A percentile compares a stretch with the other conserved stretches of the same genome.
Conservation (phyloP, 2,888 invertebrate species). For the Athalia cordata region DNA sequence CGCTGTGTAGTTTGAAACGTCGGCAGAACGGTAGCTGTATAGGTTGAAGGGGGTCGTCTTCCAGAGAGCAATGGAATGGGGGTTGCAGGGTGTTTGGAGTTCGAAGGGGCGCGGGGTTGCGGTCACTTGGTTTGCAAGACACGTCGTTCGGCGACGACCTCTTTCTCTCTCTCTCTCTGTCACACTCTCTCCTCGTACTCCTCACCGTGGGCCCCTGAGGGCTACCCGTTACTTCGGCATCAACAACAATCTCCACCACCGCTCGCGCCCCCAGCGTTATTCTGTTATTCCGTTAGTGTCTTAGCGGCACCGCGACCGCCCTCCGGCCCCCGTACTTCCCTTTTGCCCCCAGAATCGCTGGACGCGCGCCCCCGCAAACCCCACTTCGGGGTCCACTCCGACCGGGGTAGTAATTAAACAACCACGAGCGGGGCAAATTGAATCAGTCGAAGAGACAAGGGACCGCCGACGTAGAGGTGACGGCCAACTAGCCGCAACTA, state of each 20-base stretch:
- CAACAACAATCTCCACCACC: slow-evolving; percentile 72
- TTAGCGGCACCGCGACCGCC: slow-evolving; percentile 57
- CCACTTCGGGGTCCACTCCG: slow-evolving; percentile 64
- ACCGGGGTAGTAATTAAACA: slow-evolving; percentile 72
- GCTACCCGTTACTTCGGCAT: slow-evolving; percentile 70
- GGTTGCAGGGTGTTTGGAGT: not conserved
- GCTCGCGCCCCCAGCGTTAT: slow-evolving; percentile 57
- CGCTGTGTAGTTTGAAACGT: slow-evolving; percentile 6
- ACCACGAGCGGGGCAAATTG: slow-evolving; percentile 73
- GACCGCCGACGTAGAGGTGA: slow-evolving; percentile 72
- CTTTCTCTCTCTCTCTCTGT: slow-evolving; percentile 32
- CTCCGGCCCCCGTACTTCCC: slow-evolving; percentile 6
- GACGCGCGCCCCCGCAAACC: slow-evolving; percentile 52
- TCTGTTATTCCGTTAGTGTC: slow-evolving; percentile 71
- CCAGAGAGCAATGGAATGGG: slow-evolving; percentile 22
- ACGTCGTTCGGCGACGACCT: slow-evolving; percentile 59
- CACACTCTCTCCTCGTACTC: slow-evolving; percentile 45
- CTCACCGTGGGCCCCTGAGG: slow-evolving; percentile 56
- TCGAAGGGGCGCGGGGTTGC: slow-evolving; percentile 46
- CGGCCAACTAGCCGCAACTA: slow-evolving; percentile 73
- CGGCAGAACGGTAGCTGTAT: slow-evolving; percentile 7
- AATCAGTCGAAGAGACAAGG: slow-evolving; percentile 73
- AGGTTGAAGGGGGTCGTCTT: slow-evolving; percentile 3
- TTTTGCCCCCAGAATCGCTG: not conserved
- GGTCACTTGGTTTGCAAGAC: slow-evolving; percentile 70